phyloP scores from a whole-genome alignment of 2,113 vertebrate genomes.

The Forbesichthys papilliferus region DNA sequence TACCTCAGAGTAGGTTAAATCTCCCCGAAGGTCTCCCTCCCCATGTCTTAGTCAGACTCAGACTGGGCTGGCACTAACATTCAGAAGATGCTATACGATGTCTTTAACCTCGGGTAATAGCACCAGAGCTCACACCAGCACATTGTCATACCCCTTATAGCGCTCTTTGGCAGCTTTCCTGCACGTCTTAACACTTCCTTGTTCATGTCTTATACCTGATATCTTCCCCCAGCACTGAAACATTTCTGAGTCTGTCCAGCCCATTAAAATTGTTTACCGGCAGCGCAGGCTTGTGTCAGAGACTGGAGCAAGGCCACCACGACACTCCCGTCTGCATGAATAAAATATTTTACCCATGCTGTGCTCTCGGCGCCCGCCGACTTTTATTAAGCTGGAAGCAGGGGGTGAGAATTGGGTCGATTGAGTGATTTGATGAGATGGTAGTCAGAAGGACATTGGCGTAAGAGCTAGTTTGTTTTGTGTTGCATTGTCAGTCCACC shows the following conservation, averaged over 20 bases:
- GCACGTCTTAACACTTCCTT: conserved; percentile 54
- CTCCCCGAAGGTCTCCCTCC: background rate
- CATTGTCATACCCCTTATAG: conserved; percentile 53
- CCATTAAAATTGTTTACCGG: conserved; percentile 69
- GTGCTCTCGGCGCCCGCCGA: conserved; percentile 11
- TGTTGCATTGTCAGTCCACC: background rate
- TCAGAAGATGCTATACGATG: conserved; percentile 47
- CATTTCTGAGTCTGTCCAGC: conserved; percentile 52
- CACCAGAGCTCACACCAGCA: conserved; percentile 54
- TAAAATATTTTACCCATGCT: conserved; percentile 64
- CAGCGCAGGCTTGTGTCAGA: conserved; percentile 58
- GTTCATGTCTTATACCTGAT: conserved; percentile 72
- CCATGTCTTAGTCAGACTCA: conserved; percentile 26
- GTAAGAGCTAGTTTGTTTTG: background rate
- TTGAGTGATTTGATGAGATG: background rate
- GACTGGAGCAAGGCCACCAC: conserved; percentile 49
- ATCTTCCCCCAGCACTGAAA: conserved; percentile 46
- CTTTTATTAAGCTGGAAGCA: conserved; percentile 28
- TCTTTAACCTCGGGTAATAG: conserved; percentile 35
- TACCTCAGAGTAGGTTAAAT: too few species aligned
- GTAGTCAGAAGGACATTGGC: conserved; percentile 7
- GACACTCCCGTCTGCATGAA: conserved; percentile 57
- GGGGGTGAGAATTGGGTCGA: conserved; percentile 2
- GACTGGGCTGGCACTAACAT: conserved; percentile 45
- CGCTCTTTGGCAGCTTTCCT: conserved; percentile 46